Evolutionary conservation across 1,140 invertebrate genomes (phyloP), one percentile per base, ranked within the genome.

Genomic region (Eufriesea mexicana): DNA sequence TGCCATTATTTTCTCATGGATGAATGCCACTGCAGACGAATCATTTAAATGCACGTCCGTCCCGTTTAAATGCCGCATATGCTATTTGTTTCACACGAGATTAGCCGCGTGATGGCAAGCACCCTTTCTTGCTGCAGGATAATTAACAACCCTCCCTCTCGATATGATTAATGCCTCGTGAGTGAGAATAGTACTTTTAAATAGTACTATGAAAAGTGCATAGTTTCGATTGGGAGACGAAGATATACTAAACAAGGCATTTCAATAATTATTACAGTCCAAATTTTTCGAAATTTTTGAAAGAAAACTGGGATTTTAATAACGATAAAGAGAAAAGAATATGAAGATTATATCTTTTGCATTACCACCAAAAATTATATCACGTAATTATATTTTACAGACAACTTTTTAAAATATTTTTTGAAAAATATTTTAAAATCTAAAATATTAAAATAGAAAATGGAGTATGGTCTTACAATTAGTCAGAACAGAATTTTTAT

Each of bases 1-100:
- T 94, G 93, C 75, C 86, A 87, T 84, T 72, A 93, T 61, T 93
- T 94, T 94, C 93, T 93, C 93, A 94, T 94, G 92, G 90, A 86
- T 83, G 87, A 91, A 59, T 62, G 51, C 83, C 66, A 72, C 67
- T 55, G 86, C 76, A 85, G 86, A 84, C 83, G 90, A 89, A 88
- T 91, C 86, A 86, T 90, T 92, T 89, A 90, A 91, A 91, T 88
- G 86, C 74, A 81, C 68, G 57, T 45, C 67, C 20, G 70, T 12
- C 47, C 74, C 79, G 78, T 92, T 93, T 91, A 92, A 93, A 93
- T 90, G 86, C 90, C 92, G 93, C 91, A 82, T 82, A 93, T 94
- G 92, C 86, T 89, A 86, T 89, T 90, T 92, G 82, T 93, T 93
- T 93, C 92, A 93, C 92, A 93, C 90, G 90, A 91, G 88, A 91